These are phyloP conservation scores for Spilosoma lubricipeda DNA, from an alignment of 2,888 invertebrate species.

Conservation along the genomic window DNA sequence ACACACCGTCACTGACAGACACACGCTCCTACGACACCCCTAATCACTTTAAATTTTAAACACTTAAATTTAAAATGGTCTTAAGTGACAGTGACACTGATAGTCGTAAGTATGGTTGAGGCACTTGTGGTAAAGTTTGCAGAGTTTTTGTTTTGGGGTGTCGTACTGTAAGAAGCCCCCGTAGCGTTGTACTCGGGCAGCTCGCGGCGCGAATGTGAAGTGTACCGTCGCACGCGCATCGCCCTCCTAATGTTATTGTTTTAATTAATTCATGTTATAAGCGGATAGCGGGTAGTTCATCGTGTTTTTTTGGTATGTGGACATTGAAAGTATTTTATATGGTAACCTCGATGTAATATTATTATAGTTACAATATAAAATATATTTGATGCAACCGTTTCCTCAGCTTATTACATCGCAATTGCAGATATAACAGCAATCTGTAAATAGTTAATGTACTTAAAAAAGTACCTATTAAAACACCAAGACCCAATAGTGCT, in stretches of 20 bases:
- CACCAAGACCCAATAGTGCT: too few relatives aligned
- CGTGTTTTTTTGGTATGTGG: conserved; percentile 2
- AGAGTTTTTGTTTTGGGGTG: conserved; percentile 56
- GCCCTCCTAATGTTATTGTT: conserved; percentile 70
- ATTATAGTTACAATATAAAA: background rate
- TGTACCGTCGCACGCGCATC: conserved; percentile 80
- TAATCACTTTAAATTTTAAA: conserved; percentile 21
- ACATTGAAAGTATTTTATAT: conserved; percentile 7
- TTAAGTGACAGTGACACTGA: conserved; percentile 40
- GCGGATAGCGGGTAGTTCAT: conserved; percentile 51
- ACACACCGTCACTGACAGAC: conserved; percentile 79
- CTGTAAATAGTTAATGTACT: background rate
- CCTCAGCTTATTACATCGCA: background rate
- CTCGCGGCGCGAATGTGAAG: conserved; percentile 81
- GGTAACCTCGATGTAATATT: conserved; percentile 8
- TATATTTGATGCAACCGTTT: background rate
- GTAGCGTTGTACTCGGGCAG: conserved; percentile 76
- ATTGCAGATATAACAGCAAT: background rate
- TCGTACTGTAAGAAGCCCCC: conserved; percentile 62
- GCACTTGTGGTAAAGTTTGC: conserved; percentile 16
- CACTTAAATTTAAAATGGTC: conserved; percentile 22
- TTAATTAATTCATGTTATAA: conserved; percentile 71
- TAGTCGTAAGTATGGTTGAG: conserved; percentile 13
- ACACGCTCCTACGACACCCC: conserved; percentile 74
- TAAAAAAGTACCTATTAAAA: too few relatives aligned